Evolutionary conservation across 2,888 invertebrate genomes (phyloP).

Genomic region (Oasisia sp.): DNA sequence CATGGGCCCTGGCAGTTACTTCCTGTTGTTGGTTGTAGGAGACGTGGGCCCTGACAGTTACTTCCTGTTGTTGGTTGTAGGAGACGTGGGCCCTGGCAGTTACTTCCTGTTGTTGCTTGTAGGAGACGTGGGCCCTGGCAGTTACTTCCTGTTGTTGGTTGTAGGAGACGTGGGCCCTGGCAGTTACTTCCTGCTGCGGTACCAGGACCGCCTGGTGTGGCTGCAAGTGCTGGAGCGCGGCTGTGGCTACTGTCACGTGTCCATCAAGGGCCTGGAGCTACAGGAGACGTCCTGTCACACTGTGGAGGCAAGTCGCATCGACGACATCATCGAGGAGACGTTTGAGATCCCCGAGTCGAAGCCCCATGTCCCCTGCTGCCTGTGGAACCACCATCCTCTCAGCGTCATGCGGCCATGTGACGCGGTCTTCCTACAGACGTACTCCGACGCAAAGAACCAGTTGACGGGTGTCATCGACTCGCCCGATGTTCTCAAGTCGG

Average conservation of each 20-base stretch:
- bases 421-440: slow-evolving; percentile 55
- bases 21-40: too few species aligned
- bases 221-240: slow-evolving; percentile 65
- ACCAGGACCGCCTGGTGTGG: slow-evolving; percentile 67
- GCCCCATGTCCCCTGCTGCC: slow-evolving; percentile 37
- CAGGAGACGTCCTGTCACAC: slow-evolving; percentile 68
- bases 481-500: slow-evolving; percentile 57
- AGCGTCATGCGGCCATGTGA: slow-evolving; percentile 58
- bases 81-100: too few species aligned
- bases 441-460: slow-evolving; percentile 66
- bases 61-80: too few species aligned
- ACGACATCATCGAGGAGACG: slow-evolving; percentile 65
- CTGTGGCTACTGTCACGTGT: slow-evolving; percentile 61
- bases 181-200: slow-evolving; percentile 66
- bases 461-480: slow-evolving; percentile 67
- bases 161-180: slow-evolving; percentile 64
- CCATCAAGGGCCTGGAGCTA: slow-evolving; percentile 66
- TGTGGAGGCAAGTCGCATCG: slow-evolving; percentile 67
- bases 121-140: too few species aligned
- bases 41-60: too few species aligned
- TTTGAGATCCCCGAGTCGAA: slow-evolving; percentile 54
- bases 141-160: too few species aligned
- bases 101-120: too few species aligned
- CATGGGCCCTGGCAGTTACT: too few species aligned
- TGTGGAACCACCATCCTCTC: slow-evolving; percentile 52